These are phyloP conservation scores for Heteromurus nitidus DNA, from an alignment of 2,888 invertebrate species.

Conservation along the genomic window DNA sequence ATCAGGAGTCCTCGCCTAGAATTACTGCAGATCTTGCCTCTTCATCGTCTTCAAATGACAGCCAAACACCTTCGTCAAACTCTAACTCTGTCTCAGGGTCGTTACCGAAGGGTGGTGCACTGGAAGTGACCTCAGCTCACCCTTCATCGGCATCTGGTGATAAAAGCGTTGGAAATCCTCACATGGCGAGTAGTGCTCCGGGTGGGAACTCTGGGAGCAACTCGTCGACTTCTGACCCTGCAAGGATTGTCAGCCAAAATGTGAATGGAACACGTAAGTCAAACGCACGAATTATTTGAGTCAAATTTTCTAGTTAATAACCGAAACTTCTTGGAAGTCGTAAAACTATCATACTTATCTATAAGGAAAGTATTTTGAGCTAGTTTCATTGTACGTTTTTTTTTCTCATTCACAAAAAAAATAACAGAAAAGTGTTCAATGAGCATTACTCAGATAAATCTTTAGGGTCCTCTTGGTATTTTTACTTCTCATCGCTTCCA, in stretches of 20 bases:
- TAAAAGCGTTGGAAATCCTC: background rate
- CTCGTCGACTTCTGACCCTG: too few relatives aligned
- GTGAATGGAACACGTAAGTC: slow-evolving; percentile 71
- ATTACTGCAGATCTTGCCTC: too few relatives aligned
- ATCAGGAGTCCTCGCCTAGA: too few relatives aligned
- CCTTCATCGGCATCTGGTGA: background rate
- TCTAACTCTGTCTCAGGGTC: background rate
- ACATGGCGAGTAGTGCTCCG: background rate
- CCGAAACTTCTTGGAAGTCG: too few relatives aligned
- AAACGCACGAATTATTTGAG: background rate
- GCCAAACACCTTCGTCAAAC: background rate
- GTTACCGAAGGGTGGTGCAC: background rate
- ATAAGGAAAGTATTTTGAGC: too few relatives aligned
- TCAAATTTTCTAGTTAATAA: background rate
- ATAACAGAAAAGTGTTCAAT: too few relatives aligned
- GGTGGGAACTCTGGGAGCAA: background rate
- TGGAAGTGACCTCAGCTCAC: background rate
- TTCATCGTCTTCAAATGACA: background rate
- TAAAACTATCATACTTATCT: too few relatives aligned
- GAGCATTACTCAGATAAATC: too few relatives aligned
- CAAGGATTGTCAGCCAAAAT: slow-evolving; percentile 71
- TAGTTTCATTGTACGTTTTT: too few relatives aligned
- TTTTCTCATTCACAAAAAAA: too few relatives aligned
- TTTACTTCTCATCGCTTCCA: too few relatives aligned
- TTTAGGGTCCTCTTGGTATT: too few relatives aligned